Base-by-base conservation (phyloP, 2,888 invertebrate species). In the Eilema caniola region DNA sequence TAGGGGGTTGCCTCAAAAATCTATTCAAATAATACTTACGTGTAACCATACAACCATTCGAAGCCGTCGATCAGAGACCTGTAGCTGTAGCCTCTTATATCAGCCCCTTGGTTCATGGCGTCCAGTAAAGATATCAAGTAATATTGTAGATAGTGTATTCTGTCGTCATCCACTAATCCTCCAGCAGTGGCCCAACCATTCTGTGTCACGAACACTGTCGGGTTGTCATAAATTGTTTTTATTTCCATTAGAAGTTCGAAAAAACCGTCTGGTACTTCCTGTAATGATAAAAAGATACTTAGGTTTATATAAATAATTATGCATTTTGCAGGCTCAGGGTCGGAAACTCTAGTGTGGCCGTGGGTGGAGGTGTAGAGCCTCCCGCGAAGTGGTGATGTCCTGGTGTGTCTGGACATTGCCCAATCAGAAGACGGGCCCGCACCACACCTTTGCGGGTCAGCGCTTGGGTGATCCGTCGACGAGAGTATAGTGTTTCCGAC, bases 201-300 rank as follows among this genome's bases (percentile, higher is more conserved):
- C 84, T 97, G 97, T 1, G 95, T 95, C 7, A 96, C 90, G 65
- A 91, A 92, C 56, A 97, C 90, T 33, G 93, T 83, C 0, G 96
- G 95, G 83, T 96, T 96, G 31, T 92, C 91, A 81, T 96, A 96
- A 11, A 89, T 86, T 3, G 89, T 79, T 73, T 90, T 91, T 31
- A 96, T 86, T 70, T 95, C 93, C n/a, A 92, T 93, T 25, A 97
- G 83, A 7, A 96, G 69, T 63, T 96, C 95, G 72, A 94, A 86
- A 72, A 97, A 93, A 0, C 96, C 96, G 92, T 95, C 93, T 0
- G 96, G 96, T 23, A 94, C 92, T 28, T 90, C 89, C 94, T 90
- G 72, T 20, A 84, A 47, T 23, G 8, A 25, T 12, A 62, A 16
- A 56, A 16, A 33, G 31, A 8, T 33, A 33, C n/a, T n/a, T n/a